Evolutionary conservation across 2,113 vertebrate species (phyloP).

Genomic region (Bos javanicus): DNA sequence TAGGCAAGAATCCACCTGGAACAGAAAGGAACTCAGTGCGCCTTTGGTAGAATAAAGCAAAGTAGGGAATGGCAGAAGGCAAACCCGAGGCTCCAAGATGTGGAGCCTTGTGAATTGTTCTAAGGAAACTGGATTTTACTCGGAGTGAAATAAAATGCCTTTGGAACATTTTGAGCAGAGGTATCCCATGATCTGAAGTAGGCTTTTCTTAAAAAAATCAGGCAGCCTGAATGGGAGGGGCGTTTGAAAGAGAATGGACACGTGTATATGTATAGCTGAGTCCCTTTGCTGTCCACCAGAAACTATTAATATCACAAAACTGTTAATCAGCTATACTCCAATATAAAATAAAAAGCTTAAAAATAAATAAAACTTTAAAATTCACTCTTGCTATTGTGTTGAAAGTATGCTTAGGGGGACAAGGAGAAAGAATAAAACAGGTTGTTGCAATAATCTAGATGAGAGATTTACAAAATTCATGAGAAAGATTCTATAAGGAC

Average conservation of each 20-base stretch:
- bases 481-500: neutral
- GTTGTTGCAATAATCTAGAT: neutral
- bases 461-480: neutral
- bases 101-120: neutral
- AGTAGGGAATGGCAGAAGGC: accelerated
- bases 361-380: neutral
- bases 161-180: neutral
- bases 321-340: neutral
- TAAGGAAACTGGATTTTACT: neutral
- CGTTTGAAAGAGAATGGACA: neutral
- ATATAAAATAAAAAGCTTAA: neutral
- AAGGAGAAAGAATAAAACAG: neutral
- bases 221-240: neutral
- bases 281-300: neutral
- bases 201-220: neutral
- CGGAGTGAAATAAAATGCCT: neutral
- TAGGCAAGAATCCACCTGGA: neutral
- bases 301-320: neutral
- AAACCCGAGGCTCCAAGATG: neutral
- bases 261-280: neutral
- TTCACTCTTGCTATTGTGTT: neutral
- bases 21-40: neutral
- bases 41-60: neutral
- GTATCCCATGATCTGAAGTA: neutral
- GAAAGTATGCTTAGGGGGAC: neutral